Base-by-base conservation (phyloP, 2,888 invertebrate species). In the Eurytoma californica region DNA sequence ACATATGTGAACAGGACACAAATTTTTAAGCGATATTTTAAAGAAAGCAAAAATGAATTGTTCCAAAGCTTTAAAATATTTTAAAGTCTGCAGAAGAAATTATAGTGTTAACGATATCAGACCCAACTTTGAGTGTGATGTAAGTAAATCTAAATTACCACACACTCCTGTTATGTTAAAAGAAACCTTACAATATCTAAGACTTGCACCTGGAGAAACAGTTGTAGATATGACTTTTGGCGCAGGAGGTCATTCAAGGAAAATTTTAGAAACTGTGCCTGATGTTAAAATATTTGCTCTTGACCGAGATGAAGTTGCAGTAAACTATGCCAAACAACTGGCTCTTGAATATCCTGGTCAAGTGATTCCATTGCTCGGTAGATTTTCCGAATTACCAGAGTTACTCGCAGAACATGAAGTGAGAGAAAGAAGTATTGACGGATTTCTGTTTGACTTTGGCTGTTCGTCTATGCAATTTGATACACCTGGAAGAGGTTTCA, bases 221-320 rank as follows among this genome's bases (percentile, higher is more conserved):
- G 94, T 96, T 83, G 91, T 98, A 82, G 98, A 98, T 88, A 97
- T 98, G 97, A 98, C 98, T 16, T 98, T 98, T 91, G 98, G 98
- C 47, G 95, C 95, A 28, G 98, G 98, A 9, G 98, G 98, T 0
- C 98, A 98, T 88, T 94, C 96, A 13, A 92, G 91, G 84, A 92
- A 92, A 86, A 92, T 98, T 83, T 91, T 98, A 66, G 92, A 95
- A 86, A 87, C 92, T 47, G 92, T 93, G 14, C 91, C 94, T 55
- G 90, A 92, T 84, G 92, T 95, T 20, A 94, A 92, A 87, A 91
- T 98, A 2, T 93, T 95, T 86, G 96, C 96, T 0, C 90, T 98
- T 83, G 98, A 98, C 90, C 93, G 98, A 89, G 98, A 98, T 91
- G 97, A 97, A 0, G 85, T 92, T 16, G 96, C 98, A 4, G 92